phyloP scores from a whole-genome alignment of 2,888 invertebrate species.

The Sphecodes monilicornis region DNA sequence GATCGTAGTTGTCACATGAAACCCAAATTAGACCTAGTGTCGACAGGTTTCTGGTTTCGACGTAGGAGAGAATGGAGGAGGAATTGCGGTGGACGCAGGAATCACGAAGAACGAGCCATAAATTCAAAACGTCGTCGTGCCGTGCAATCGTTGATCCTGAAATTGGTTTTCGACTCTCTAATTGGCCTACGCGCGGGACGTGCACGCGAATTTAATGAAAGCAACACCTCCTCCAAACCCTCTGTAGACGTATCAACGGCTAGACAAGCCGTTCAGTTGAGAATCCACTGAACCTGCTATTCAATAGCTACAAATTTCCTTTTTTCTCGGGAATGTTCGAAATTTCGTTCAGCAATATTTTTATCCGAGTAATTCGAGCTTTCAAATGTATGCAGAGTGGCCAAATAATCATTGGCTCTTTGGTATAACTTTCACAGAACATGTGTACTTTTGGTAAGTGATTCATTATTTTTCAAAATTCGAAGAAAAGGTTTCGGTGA shows the following conservation, averaged over 20 bases:
- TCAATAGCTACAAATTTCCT: background rate
- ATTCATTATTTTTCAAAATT: background rate
- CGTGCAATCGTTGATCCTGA: slow-evolving; percentile 74
- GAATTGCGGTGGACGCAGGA: slow-evolving; percentile 67
- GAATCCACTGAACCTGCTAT: background rate
- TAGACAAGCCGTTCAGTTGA: slow-evolving; percentile 34
- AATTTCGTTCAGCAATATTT: background rate
- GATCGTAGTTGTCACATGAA: slow-evolving; percentile 74
- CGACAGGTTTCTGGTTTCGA: slow-evolving; percentile 72
- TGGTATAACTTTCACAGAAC: background rate
- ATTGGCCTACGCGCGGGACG: slow-evolving; percentile 66
- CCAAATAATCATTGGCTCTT: background rate
- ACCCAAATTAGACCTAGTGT: slow-evolving; percentile 75
- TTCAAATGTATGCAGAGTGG: background rate
- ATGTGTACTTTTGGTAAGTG: background rate
- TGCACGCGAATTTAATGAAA: slow-evolving; percentile 72
- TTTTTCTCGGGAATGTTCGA: background rate
- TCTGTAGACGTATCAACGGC: slow-evolving; percentile 27
- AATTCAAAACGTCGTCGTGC: slow-evolving; percentile 70
- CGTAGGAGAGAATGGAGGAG: slow-evolving; percentile 61
- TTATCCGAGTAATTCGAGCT: slow-evolving; percentile 50
- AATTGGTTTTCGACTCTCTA: slow-evolving; percentile 75
- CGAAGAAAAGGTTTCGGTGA: background rate
- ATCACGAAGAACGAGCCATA: slow-evolving; percentile 75
- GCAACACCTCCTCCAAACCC: slow-evolving; percentile 45